phyloP scores from a whole-genome alignment of 2,113 vertebrate genomes.

The Urocynchramus pylzowi region DNA sequence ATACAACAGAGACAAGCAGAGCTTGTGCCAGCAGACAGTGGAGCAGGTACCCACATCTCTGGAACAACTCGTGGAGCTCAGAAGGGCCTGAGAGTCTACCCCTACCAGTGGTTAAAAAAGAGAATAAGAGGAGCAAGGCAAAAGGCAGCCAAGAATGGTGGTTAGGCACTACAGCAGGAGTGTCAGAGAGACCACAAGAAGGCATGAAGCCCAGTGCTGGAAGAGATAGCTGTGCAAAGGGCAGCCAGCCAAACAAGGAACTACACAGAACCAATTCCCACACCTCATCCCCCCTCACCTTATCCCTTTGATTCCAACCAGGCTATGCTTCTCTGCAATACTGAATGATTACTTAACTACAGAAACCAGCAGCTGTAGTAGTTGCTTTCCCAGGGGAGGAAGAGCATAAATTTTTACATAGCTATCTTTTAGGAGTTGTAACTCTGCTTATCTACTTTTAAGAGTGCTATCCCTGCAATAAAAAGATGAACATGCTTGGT shows the following conservation, averaged over 20 bases:
- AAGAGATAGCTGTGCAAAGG: neutral
- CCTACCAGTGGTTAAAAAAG: neutral
- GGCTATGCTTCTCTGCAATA: neutral
- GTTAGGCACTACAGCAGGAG: neutral
- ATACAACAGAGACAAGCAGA: neutral
- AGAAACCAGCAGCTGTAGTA: neutral
- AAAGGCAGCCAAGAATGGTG: neutral
- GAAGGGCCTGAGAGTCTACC: neutral
- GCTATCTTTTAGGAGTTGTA: neutral
- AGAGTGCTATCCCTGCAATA: neutral
- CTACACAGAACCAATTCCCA: accelerated
- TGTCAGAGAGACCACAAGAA: neutral
- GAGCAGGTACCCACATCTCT: neutral
- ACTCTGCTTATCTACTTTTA: neutral
- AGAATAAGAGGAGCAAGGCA: neutral
- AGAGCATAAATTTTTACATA: neutral
- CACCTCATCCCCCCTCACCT: neutral
- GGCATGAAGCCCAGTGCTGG: neutral
- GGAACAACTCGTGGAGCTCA: neutral
- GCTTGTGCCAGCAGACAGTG: neutral
- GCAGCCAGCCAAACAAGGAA: neutral
- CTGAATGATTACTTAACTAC: neutral
- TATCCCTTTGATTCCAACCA: neutral
- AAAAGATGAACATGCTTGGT: neutral
- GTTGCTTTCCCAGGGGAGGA: neutral